Percentiles rank a stretch among this genome's conserved stretches.
Conservation (phyloP, 2,113 vertebrate genomes). For the Petroica traversi region DNA sequence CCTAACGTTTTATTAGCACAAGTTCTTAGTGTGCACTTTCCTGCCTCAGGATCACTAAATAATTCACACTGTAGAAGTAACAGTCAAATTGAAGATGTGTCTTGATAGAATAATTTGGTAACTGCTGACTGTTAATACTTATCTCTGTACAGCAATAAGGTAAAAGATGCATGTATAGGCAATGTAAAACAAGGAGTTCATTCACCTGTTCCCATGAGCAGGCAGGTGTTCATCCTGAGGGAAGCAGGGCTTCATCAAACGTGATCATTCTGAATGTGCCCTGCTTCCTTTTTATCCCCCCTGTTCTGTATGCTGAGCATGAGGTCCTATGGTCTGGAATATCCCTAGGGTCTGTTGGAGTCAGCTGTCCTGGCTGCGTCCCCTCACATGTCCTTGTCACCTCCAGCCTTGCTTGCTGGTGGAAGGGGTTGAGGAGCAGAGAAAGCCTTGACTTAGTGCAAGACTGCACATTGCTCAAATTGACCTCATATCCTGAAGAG, state of each 20-base stretch:
- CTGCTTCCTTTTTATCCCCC: not conserved
- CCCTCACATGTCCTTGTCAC: not conserved
- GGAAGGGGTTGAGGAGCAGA: not conserved
- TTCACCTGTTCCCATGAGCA: not conserved
- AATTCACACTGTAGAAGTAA: not conserved
- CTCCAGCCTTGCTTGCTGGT: accelerated
- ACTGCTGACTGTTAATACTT: not conserved
- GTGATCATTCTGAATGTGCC: accelerated
- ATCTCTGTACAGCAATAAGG: not conserved
- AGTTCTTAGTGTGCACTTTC: not conserved
- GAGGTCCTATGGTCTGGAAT: not conserved
- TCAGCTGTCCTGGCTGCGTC: not conserved
- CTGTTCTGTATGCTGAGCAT: not conserved
- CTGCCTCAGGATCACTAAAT: not conserved
- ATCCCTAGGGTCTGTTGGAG: not conserved
- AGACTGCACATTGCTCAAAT: not conserved
- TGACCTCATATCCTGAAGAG: not conserved
- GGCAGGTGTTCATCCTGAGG: not conserved
- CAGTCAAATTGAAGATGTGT: not conserved
- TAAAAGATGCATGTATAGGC: not conserved
- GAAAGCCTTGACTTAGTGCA: not conserved
- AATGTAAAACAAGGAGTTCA: not conserved
- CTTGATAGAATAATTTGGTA: not conserved
- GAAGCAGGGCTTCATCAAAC: not conserved
- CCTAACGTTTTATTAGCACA: not conserved